Percentiles rank a stretch among this genome's conserved stretches.
Evolutionary conservation across 2,888 invertebrate genomes (phyloP).

Genomic region (Carabus problematicus): DNA sequence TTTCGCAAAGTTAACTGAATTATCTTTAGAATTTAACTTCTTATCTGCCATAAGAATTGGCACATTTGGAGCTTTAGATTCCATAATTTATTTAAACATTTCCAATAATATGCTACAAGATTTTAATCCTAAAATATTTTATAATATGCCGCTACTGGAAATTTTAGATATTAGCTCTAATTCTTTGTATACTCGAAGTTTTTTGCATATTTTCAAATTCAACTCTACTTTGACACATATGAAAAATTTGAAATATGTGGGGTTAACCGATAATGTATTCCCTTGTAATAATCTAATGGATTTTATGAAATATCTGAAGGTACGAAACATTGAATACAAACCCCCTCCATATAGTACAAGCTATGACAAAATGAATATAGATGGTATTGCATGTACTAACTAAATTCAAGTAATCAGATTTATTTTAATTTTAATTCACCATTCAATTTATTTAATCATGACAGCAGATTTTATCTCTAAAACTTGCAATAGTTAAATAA

Average conservation of each 20-base stretch:
- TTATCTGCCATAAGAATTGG: conserved; percentile 25
- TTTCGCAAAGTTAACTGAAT: conserved; percentile 25
- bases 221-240: conserved; percentile 29
- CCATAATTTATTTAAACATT: conserved; percentile 22
- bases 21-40: conserved; percentile 23
- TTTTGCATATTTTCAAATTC: conserved; percentile 35
- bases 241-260: conserved; percentile 31
- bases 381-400: conserved; percentile 34
- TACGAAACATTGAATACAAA: conserved; percentile 25
- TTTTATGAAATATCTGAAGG: conserved; percentile 31
- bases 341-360: conserved; percentile 6
- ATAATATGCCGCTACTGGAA: conserved; percentile 31
- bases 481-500: no score
- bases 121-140: conserved; percentile 26
- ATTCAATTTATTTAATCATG: no score
- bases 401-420: neutral
- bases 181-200: conserved; percentile 30
- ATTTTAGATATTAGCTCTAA: conserved; percentile 35
- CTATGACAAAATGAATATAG: conserved; percentile 31
- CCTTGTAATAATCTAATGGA: conserved; percentile 38
- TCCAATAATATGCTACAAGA: conserved; percentile 32
- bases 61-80: conserved; percentile 31
- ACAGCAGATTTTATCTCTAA: no score
- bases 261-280: conserved; percentile 29
- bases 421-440: no score